Conservation (phyloP, 2,888 invertebrate species). For the Stegana nigrithorax region DNA sequence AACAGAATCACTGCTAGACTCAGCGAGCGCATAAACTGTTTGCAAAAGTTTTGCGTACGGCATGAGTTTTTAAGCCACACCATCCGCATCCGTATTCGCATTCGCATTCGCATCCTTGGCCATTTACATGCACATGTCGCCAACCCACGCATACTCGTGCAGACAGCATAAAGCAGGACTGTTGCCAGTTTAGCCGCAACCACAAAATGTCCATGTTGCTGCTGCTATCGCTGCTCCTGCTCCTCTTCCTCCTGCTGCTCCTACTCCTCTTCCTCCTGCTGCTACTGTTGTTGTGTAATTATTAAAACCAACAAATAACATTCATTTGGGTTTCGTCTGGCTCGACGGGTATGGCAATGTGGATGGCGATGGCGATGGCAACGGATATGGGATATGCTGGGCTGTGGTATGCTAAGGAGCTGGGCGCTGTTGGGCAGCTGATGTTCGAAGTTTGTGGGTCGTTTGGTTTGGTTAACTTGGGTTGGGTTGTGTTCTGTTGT, state of each 20-base stretch:
- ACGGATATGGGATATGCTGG: too few relatives aligned
- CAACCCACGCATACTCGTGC: not conserved
- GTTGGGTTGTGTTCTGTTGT: too few relatives aligned
- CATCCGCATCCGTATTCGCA: too few relatives aligned
- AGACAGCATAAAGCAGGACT: not conserved
- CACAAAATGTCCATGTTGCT: constrained; percentile 18
- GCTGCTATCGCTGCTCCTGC: constrained; percentile 11
- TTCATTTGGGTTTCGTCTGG: constrained; percentile 44
- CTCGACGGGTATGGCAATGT: too few relatives aligned
- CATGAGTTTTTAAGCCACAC: too few relatives aligned
- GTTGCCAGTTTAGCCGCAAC: constrained; percentile 18
- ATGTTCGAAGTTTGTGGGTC: too few relatives aligned
- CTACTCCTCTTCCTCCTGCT: constrained; percentile 17
- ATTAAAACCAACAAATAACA: constrained; percentile 62
- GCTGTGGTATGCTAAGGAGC: too few relatives aligned
- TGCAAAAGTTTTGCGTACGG: not conserved
- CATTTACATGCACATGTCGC: not conserved
- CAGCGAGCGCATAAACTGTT: not conserved
- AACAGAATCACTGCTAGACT: too few relatives aligned
- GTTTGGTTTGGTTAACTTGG: too few relatives aligned
- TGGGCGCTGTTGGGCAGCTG: too few relatives aligned
- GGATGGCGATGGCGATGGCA: constrained; percentile 16
- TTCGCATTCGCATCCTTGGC: constrained; percentile 23
- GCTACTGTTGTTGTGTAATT: constrained; percentile 49
- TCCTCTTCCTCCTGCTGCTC: constrained; percentile 5